Evolutionary conservation across 2,888 invertebrate species (phyloP), one percentile per base, ranked within the genome.

Genomic region (Amaurobius ferox): DNA sequence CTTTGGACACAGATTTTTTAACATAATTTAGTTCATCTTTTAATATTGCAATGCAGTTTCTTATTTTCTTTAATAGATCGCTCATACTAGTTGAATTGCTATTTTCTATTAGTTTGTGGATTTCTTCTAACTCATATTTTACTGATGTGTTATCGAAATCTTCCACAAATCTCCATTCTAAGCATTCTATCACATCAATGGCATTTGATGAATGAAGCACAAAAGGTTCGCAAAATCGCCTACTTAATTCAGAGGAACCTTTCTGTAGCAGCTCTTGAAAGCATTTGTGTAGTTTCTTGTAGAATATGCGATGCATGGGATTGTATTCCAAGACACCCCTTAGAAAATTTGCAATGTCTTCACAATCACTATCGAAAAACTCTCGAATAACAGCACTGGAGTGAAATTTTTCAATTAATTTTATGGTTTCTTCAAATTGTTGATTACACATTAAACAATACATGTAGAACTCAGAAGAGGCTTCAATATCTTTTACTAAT

Each of bases 351-450:
- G 64, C 6, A 7, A 62, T 28, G 23, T 79, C 79, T 3, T 23
- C 3, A 16, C 16, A 29, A 61, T 78, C 55, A 0, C 6, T 28
- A 19, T 61, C 64, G 6, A 23, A 32, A 2, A 64, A 64, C 23
- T 28, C 5, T 29, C 40, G 39, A 55, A 32, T 19, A 26, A 35
- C 35, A 32, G 62, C 62, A 23, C 11, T 29, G 1, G n/a, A 16
- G 9, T 79, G 64, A 16, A 79, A 79, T 13, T 79, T 30, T 71
- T 71, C 79, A 23, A 79, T 71, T 13, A 71, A 16, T 28, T 70
- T 30, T 23, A 62, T 39, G 0, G 70, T 64, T 19, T 79, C 79
- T 44, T 64, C 40, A 40, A 79, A 79, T 6, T 79, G 39, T 6
- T 71, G 70, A 30, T 62, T n/a, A 19, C 79, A 79, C 23, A 71